phyloP scores from a whole-genome alignment of 1,140 invertebrate species.

The Formica selysi region DNA sequence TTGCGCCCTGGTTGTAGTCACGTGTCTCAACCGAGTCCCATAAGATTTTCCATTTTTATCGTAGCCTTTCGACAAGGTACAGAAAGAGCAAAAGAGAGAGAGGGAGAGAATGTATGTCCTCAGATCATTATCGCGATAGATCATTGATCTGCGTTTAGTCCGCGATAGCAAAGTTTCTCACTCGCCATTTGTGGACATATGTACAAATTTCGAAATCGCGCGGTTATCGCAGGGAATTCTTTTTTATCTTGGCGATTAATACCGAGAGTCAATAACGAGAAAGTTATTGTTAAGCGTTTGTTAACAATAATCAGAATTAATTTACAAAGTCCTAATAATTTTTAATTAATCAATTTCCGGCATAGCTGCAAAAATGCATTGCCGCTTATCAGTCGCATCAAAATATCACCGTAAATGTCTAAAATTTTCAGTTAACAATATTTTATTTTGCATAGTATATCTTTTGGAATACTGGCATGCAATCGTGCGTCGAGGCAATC shows the following conservation, averaged over 20 bases:
- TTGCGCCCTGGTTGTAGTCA: slow-evolving; percentile 34
- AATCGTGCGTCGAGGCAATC: slow-evolving; percentile 9
- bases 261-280: not conserved
- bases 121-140: slow-evolving; percentile 60
- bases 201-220: slow-evolving; percentile 54
- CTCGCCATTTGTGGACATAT: slow-evolving; percentile 14
- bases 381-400: not conserved
- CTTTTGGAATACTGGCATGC: not conserved
- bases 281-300: not conserved
- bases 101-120: too few relatives aligned
- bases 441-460: slow-evolving; percentile 6
- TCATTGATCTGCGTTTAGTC: slow-evolving; percentile 12
- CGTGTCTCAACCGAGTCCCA: not conserved
- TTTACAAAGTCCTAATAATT: slow-evolving; percentile 50
- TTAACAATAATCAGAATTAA: slow-evolving; percentile 57
- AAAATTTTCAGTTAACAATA: not conserved
- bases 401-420: not conserved
- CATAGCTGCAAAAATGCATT: not conserved
- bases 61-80: slow-evolving; percentile 41
- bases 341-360: slow-evolving; percentile 51
- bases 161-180: not conserved
- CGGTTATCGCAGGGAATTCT: slow-evolving; percentile 28
- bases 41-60: slow-evolving; percentile 70
- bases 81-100: slow-evolving; percentile 5
- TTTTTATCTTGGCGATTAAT: slow-evolving; percentile 15